Percentiles rank a stretch among this genome's conserved stretches.
Evolutionary conservation across 2,797 vertebrate species (phyloP).

Genomic region (Tamandua tetradactyla): DNA sequence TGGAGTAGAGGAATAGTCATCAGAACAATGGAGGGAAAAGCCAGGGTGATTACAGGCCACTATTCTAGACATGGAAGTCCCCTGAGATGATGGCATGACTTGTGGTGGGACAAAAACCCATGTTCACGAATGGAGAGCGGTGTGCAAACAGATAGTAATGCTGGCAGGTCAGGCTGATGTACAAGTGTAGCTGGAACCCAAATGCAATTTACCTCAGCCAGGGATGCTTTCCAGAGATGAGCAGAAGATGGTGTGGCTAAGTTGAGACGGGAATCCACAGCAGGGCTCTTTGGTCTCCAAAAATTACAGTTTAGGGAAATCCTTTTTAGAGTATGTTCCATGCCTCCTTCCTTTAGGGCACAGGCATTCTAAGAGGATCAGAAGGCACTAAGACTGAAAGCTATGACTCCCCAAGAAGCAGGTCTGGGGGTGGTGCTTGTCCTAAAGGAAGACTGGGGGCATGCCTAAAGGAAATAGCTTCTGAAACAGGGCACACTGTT

Average conservation of each 20-base stretch:
- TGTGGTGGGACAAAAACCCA: background rate
- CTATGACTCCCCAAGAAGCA: background rate
- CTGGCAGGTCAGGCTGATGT: rapidly evolving
- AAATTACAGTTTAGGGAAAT: background rate
- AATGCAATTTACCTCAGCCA: background rate
- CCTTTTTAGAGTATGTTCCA: background rate
- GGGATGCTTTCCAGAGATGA: background rate
- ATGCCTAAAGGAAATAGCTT: background rate
- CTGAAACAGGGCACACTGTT: rapidly evolving
- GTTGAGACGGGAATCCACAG: background rate
- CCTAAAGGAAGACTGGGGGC: background rate
- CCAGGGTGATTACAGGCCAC: background rate
- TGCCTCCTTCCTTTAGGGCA: background rate
- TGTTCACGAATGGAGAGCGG: background rate
- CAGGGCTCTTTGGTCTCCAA: too few species aligned
- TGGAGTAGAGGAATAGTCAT: background rate
- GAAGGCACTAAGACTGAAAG: background rate
- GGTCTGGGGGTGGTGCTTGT: background rate
- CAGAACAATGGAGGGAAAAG: background rate
- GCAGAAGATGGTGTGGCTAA: background rate
- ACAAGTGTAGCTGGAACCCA: rapidly evolving
- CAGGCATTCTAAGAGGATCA: background rate
- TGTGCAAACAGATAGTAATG: rapidly evolving
- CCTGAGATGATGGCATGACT: background rate
- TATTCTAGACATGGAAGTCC: background rate